Percentiles rank a stretch among this genome's conserved stretches.
Evolutionary conservation across 2,888 invertebrate species (phyloP).

Genomic region (Spialia ferax): DNA sequence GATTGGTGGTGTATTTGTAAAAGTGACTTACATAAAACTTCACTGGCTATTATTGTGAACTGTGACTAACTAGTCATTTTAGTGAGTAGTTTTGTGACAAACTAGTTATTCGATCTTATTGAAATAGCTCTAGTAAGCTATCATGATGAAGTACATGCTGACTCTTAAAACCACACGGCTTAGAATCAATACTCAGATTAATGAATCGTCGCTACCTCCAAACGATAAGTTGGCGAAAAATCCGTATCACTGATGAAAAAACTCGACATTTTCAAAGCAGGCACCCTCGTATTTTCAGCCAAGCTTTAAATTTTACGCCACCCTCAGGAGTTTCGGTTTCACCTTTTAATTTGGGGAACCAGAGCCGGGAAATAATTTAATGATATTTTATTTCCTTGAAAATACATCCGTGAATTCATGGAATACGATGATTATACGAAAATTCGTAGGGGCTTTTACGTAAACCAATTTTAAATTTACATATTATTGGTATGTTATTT

Average conservation of each 20-base stretch:
- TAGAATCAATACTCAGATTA: conserved; percentile 76
- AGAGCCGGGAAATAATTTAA: no score
- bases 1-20: no score
- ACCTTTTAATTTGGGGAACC: neutral
- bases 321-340: neutral
- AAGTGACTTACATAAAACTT: no score
- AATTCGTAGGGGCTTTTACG: no score
- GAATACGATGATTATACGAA: neutral
- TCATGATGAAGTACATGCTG: conserved; percentile 44
- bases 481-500: no score
- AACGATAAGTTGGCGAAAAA: conserved; percentile 65
- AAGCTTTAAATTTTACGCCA: conserved; percentile 42
- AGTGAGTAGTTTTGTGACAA: no score
- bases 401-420: no score
- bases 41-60: no score
- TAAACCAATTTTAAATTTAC: no score
- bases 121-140: conserved; percentile 8
- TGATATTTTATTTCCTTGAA: no score
- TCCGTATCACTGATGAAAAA: conserved; percentile 47
- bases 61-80: no score
- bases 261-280: conserved; percentile 8
- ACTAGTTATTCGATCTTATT: no score
- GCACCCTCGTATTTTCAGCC: conserved; percentile 44
- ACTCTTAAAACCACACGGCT: conserved; percentile 45
- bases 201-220: conserved; percentile 67